These are phyloP conservation scores for Cryptotermes secundus DNA, from an alignment of 1,140 invertebrate genomes.

Conservation along the genomic window DNA sequence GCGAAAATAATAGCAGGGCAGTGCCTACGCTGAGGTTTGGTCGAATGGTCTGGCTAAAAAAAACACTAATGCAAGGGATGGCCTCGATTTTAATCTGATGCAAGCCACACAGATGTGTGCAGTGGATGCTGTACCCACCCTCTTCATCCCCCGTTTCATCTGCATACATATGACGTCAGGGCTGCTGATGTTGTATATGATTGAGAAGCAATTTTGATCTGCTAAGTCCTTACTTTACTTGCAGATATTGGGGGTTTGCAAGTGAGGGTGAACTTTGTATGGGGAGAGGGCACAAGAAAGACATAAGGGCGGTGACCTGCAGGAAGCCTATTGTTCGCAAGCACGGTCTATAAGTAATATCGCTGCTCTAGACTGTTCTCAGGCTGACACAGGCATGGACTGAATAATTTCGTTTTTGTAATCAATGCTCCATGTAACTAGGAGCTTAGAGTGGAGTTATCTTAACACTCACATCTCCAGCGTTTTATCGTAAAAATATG, in stretches of 20 bases:
- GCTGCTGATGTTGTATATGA: conserved; percentile 11
- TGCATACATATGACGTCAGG: conserved; percentile 13
- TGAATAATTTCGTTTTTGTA: not conserved
- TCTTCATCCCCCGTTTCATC: not conserved
- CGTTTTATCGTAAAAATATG: too few relatives aligned
- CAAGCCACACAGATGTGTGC: conserved; percentile 17
- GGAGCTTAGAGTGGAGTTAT: too few relatives aligned
- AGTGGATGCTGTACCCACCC: not conserved
- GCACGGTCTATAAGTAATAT: conserved; percentile 8
- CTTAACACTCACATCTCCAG: too few relatives aligned
- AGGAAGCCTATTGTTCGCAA: conserved; percentile 5
- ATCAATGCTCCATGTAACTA: not conserved
- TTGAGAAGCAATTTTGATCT: conserved; percentile 17
- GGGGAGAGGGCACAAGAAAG: conserved; percentile 12
- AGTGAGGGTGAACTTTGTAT: not conserved
- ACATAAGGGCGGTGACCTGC: not conserved
- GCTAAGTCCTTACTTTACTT: conserved; percentile 5
- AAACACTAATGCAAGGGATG: conserved; percentile 6
- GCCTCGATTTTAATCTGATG: conserved; percentile 13
- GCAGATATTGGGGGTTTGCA: not conserved
- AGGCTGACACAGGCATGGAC: not conserved
- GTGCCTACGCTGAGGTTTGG: conserved; percentile 9
- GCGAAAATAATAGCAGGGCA: conserved; percentile 18
- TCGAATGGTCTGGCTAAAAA: conserved; percentile 11
- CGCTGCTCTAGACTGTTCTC: not conserved